These are phyloP conservation scores for Drosophila barbarae DNA, from an alignment of 2,888 invertebrate genomes.

Conservation along the genomic window DNA sequence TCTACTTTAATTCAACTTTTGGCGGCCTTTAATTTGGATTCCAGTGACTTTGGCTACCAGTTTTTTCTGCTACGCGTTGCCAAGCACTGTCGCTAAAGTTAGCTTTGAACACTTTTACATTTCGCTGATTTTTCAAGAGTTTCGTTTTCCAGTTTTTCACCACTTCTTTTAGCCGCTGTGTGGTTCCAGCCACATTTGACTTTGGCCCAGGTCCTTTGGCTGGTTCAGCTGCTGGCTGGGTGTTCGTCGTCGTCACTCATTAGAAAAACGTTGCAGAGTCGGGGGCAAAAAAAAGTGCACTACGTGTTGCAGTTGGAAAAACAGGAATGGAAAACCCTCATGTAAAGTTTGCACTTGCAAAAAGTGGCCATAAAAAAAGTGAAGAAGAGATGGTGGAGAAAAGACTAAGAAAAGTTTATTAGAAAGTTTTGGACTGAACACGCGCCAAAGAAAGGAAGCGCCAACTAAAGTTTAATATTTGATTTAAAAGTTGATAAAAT, in stretches of 20 bases:
- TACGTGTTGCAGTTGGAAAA: slow-evolving; percentile 60
- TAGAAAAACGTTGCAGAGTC: slow-evolving; percentile 70
- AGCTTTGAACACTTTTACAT: slow-evolving; percentile 78
- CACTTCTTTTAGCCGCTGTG: slow-evolving; percentile 19
- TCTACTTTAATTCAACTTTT: slow-evolving; percentile 24
- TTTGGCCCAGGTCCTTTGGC: slow-evolving; percentile 28
- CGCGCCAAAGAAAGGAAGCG: slow-evolving; percentile 46
- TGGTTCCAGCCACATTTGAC: slow-evolving; percentile 62
- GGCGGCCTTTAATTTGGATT: slow-evolving; percentile 36
- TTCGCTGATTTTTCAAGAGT: slow-evolving; percentile 76
- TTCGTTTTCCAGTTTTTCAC: slow-evolving; percentile 40
- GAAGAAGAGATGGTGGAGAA: slow-evolving; percentile 26
- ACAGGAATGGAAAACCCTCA: slow-evolving; percentile 45
- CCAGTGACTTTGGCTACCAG: slow-evolving; percentile 30
- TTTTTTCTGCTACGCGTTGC: slow-evolving; percentile 34
- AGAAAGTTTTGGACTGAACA: slow-evolving; percentile 63
- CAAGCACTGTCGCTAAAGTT: slow-evolving; percentile 65
- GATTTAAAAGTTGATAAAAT: slow-evolving; percentile 73
- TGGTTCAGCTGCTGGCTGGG: slow-evolving; percentile 13
- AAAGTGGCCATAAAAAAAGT: slow-evolving; percentile 40
- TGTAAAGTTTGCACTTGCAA: slow-evolving; percentile 60
- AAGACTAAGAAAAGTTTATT: slow-evolving; percentile 65
- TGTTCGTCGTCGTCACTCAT: slow-evolving; percentile 62
- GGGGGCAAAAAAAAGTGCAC: slow-evolving; percentile 54
- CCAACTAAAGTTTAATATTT: slow-evolving; percentile 71